Evolutionary conservation across 2,888 invertebrate genomes (phyloP), one percentile per base, ranked within the genome.

Genomic region (Ceraclea dissimilis): DNA sequence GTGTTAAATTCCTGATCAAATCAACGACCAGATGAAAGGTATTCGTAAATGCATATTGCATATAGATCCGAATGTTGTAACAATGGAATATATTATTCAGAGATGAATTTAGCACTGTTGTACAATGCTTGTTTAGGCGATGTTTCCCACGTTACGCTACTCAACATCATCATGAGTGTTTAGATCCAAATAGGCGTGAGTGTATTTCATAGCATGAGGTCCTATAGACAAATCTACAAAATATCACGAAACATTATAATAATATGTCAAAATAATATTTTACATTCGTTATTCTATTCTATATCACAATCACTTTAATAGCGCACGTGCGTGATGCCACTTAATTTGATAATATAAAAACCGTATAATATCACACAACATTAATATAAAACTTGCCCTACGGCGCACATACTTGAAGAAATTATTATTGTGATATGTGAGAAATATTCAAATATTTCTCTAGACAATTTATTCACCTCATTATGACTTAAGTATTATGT

Each of bases 321-420:
- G 39, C 39, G 39, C 39, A 16, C 39, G 39, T 39, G 39, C 39
- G 39, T 39, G 39, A 39, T 39, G 39, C 39, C 39, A 39, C 39
- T 39, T 39, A 39, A 39, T 39, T 39, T 39, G 39, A 39, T 39
- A 39, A 39, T 8, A 39, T 39, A 39, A 39, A 39, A 39, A 39
- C n/a, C 39, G 39, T 39, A 16, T 39, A 39, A 39, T 39, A 39
- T 39, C 39, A 39, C 39, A 39, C 39, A n/a, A 39, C 39, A 16
- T 39, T 39, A 39, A 39, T 39, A 39, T 39, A 16, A 39, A n/a
- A 39, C 16, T 39, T 16, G 39, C 39, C 39, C 39, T 39, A 39
- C 39, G 39, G 39, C 39, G 39, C 39, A 13, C 39, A 39, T 39
- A 39, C 13, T 39, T 39, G 39, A 39, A 39, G 39, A 39, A 39